These are phyloP conservation scores for Tipula vernalis DNA, from an alignment of 2,888 invertebrate species.

Conservation along the genomic window DNA sequence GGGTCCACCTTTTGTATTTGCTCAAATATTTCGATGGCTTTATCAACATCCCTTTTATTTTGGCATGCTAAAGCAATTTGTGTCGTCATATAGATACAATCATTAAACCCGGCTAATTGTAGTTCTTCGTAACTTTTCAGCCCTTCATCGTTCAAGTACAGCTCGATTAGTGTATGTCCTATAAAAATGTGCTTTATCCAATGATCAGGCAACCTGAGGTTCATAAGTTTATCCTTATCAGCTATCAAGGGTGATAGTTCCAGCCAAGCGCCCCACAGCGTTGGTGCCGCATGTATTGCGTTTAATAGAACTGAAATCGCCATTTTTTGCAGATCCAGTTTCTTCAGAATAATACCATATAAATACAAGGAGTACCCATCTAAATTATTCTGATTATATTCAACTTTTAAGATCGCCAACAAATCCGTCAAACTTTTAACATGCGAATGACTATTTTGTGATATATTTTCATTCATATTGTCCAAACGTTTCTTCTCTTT, in stretches of 20 bases:
- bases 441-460: constrained; percentile 31
- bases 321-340: constrained; percentile 64
- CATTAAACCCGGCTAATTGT: constrained; percentile 66
- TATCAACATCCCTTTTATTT: constrained; percentile 84
- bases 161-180: constrained; percentile 78
- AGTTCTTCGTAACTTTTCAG: constrained; percentile 68
- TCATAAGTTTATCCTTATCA: constrained; percentile 61
- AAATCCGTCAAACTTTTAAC: constrained; percentile 41
- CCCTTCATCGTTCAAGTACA: constrained; percentile 83
- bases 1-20: constrained; percentile 79
- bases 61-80: constrained; percentile 90
- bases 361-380: constrained; percentile 84
- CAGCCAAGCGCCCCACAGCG: constrained; percentile 92
- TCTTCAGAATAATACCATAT: constrained; percentile 82
- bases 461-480: constrained; percentile 54
- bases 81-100: constrained; percentile 78
- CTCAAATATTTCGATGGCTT: constrained; percentile 74
- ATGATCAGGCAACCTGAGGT: constrained; percentile 61
- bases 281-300: constrained; percentile 64
- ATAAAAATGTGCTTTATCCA: constrained; percentile 93
- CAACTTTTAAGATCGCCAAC: constrained; percentile 42
- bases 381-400: constrained; percentile 46
- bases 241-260: constrained; percentile 77
- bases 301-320: constrained; percentile 70
- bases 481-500: constrained; percentile 84